Conservation (phyloP, 2,797 vertebrate genomes). For the Moxostoma hubbsi region DNA sequence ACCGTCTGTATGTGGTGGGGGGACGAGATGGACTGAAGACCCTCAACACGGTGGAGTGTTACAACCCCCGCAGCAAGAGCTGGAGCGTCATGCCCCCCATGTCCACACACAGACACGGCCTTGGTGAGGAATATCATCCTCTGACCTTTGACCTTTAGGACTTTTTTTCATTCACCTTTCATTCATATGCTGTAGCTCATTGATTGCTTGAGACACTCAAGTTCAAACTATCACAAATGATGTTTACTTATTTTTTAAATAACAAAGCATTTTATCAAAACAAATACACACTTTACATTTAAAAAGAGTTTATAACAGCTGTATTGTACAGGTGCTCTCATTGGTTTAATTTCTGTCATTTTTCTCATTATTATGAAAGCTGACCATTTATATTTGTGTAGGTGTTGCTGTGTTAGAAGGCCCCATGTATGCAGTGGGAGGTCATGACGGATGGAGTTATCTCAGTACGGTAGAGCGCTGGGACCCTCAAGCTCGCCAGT, state of each 20-base stretch:
- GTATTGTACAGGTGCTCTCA: no score
- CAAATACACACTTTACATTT: no score
- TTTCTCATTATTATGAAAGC: background rate
- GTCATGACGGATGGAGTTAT: slow-evolving; percentile 98
- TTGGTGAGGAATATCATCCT: slow-evolving; percentile 79
- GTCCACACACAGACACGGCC: slow-evolving; percentile 96
- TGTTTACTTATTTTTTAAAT: no score
- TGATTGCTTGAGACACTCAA: background rate
- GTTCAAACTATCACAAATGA: no score
- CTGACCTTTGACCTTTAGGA: background rate
- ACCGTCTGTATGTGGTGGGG: slow-evolving; percentile 95
- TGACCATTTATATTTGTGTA: slow-evolving; percentile 57
- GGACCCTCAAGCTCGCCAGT: slow-evolving; percentile 96
- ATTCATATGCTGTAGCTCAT: background rate
- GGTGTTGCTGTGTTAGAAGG: slow-evolving; percentile 95
- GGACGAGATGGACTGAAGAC: slow-evolving; percentile 97
- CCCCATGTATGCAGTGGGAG: slow-evolving; percentile 97
- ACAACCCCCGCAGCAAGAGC: slow-evolving; percentile 93
- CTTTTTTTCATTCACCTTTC: background rate
- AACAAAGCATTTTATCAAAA: no score
- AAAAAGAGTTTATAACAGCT: no score
- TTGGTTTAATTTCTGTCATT: background rate
- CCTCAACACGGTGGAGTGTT: slow-evolving; percentile 96
- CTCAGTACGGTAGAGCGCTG: slow-evolving; percentile 95
- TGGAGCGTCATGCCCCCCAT: slow-evolving; percentile 98